phyloP scores from a whole-genome alignment of 2,888 invertebrate genomes.

The Papilio demoleus region DNA sequence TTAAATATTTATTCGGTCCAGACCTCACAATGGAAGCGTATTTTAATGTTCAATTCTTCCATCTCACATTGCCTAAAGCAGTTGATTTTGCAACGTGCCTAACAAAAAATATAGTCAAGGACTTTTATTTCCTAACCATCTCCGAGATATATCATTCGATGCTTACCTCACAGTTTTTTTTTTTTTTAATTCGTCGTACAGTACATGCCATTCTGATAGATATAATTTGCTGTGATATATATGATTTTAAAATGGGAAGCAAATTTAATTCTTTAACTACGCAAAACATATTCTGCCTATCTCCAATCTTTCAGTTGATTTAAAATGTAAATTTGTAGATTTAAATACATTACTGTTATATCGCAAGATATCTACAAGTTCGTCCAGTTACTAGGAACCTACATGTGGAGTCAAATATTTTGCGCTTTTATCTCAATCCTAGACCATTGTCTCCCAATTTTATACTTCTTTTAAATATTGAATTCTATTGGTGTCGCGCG shows the following conservation, averaged over 20 bases:
- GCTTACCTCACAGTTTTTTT: not conserved
- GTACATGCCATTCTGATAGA: too few species aligned
- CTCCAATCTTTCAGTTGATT: constrained; percentile 10
- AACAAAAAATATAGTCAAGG: not conserved
- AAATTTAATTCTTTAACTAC: not conserved
- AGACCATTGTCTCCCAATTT: not conserved
- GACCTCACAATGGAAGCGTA: constrained; percentile 74
- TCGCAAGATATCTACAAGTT: not conserved
- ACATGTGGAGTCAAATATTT: too few species aligned
- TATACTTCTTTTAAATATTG: not conserved
- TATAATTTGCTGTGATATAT: too few species aligned
- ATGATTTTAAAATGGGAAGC: too few species aligned
- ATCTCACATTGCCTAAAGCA: constrained; percentile 53
- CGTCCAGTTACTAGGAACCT: not conserved
- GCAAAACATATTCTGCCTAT: not conserved
- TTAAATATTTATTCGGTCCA: constrained; percentile 78
- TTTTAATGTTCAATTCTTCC: constrained; percentile 67
- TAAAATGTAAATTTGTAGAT: not conserved
- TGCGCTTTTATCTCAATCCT: not conserved
- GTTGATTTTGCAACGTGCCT: constrained; percentile 32
- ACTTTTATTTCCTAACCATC: not conserved
- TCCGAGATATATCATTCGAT: not conserved
- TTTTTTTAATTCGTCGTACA: not conserved
- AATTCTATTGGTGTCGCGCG: not conserved
- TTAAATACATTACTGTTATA: not conserved